phyloP scores from a whole-genome alignment of 2,888 invertebrate genomes.

The Ectemnius continuus region DNA sequence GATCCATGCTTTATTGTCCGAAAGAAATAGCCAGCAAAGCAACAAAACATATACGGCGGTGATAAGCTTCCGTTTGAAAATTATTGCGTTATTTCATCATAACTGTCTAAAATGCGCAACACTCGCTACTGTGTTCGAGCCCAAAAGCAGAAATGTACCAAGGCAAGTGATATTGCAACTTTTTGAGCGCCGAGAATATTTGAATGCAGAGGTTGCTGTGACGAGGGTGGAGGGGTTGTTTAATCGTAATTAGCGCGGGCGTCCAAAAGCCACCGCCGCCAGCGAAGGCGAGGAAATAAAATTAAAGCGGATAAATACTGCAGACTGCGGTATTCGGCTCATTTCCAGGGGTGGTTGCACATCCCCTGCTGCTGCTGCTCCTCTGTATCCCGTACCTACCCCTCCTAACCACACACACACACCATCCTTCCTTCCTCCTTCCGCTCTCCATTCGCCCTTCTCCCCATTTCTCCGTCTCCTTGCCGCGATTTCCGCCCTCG shows the following conservation, averaged over 20 bases:
- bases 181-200: too few relatives aligned
- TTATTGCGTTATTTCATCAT: too few relatives aligned
- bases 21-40: constrained; percentile 36
- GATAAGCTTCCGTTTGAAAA: too few relatives aligned
- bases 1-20: constrained; percentile 55
- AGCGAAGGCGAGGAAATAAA: constrained; percentile 48
- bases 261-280: constrained; percentile 3
- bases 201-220: too few relatives aligned
- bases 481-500: not conserved
- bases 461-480: constrained; percentile 6
- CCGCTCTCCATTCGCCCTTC: not conserved
- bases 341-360: constrained; percentile 39
- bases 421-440: constrained; percentile 3
- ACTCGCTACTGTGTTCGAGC: too few relatives aligned
- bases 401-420: constrained; percentile 16
- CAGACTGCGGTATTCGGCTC: constrained; percentile 57
- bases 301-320: constrained; percentile 61
- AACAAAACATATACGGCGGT: too few relatives aligned
- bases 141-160: too few relatives aligned
- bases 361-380: constrained; percentile 1
- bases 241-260: constrained; percentile 60
- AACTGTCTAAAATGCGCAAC: too few relatives aligned
- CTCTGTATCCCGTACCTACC: constrained; percentile 17
- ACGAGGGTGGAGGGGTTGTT: constrained; percentile 28
- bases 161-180: too few relatives aligned